Base-by-base conservation (phyloP, 2,113 vertebrate genomes). In the Perca fluviatilis region DNA sequence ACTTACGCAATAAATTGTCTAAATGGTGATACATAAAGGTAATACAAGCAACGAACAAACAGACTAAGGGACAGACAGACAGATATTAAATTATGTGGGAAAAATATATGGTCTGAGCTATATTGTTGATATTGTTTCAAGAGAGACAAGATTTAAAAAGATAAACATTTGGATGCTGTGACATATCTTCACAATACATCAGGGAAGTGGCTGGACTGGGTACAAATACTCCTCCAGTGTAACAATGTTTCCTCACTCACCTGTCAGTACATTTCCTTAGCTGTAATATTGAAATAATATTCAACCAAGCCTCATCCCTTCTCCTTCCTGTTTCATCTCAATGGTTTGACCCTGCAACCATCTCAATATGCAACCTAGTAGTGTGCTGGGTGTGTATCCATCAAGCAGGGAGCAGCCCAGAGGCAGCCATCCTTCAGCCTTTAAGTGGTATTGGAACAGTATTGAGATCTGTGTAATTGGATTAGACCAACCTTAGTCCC, bases 381-480 rank as follows among this genome's bases (percentile, higher is more conserved):
- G 53, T 67, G 69, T 12, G 71, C 61, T 62, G 57, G 58, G 40
- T 74, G 80, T 81, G 64, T 67, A 86, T 86, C 71, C 79, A 68
- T 88, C 75, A 68, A 62, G 62, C 77, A 74, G 56, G 18, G 12
- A 76, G 73, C 76, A 84, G 71, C 82, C 86, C 83, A 74, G 71
- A 87, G 85, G 86, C 76, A 68, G 75, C 77, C 79, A 73, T 88
- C 82, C 81, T 78, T 86, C 84, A 87, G 84, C 73, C 71, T 76
- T 57, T 70, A 70, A 89, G 80, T 80, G 77, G 78, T 90, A 84
- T 88, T 91, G 91, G 86, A 90, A 88, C 62, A 86, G 75, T 86
- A 92, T 79, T 88, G 87, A 88, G 88, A 92, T 91, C 82, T 92
- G 86, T 93, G 88, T 91, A 92, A 92, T 88, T 93, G 91, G 89